Conservation (phyloP, 2,888 invertebrate genomes). For the Metopia argyrocephala region DNA sequence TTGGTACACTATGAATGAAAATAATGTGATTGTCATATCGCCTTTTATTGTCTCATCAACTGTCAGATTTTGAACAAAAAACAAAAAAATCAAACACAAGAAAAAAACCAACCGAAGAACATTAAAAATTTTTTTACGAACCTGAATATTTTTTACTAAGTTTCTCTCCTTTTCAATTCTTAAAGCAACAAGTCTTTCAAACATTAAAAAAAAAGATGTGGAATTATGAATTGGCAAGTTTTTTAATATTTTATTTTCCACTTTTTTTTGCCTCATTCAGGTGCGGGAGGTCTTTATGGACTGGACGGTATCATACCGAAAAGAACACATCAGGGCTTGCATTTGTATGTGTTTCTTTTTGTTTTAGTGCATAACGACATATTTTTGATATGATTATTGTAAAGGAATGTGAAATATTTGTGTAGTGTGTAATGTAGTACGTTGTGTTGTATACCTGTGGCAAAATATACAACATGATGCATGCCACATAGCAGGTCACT, state of each 20-base stretch:
- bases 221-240: constrained; percentile 62
- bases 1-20: constrained; percentile 25
- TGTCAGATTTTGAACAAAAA: constrained; percentile 61
- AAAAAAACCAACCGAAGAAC: neutral
- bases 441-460: constrained; percentile 44
- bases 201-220: neutral
- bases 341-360: too few species aligned
- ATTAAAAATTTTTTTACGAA: constrained; percentile 41
- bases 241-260: neutral
- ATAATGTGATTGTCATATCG: constrained; percentile 61
- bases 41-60: constrained; percentile 67
- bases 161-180: too few species aligned
- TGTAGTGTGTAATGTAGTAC: constrained; percentile 21
- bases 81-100: neutral
- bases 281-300: constrained; percentile 63
- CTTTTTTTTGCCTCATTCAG: constrained; percentile 23
- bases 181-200: neutral
- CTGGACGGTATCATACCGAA: neutral
- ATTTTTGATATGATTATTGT: constrained; percentile 51
- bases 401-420: constrained; percentile 46
- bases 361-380: constrained; percentile 31
- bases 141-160: neutral
- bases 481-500: constrained; percentile 45
- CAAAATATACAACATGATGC: constrained; percentile 29
- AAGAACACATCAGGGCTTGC: too few species aligned